These are phyloP conservation scores for Aptenodytes patagonicus DNA, from an alignment of 2,113 vertebrate genomes.

Conservation along the genomic window DNA sequence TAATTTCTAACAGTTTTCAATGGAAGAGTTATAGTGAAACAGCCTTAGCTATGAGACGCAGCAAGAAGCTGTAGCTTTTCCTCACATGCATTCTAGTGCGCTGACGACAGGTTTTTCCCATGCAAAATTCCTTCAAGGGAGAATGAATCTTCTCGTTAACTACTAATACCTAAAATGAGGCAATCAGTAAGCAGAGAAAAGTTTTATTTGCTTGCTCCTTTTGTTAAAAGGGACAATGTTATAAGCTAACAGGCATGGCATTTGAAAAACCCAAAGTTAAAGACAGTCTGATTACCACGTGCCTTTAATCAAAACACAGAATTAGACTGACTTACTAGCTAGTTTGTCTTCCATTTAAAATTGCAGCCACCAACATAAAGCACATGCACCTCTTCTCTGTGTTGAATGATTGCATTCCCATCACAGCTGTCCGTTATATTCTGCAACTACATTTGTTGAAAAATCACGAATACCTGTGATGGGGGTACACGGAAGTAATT, in stretches of 20 bases:
- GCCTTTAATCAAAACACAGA: neutral
- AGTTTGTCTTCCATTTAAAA: neutral
- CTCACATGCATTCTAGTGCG: neutral
- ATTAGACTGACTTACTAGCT: neutral
- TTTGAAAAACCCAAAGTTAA: neutral
- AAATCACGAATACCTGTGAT: neutral
- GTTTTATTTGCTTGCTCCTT: neutral
- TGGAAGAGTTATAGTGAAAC: neutral
- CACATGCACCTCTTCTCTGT: neutral
- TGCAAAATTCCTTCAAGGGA: neutral
- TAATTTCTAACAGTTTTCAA: neutral
- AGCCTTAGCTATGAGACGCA: neutral
- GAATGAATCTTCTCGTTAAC: neutral
- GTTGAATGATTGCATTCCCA: neutral
- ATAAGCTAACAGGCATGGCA: neutral
- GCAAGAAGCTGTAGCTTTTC: neutral
- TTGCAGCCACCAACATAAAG: neutral
- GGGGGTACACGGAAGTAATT: neutral
- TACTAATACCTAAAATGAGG: neutral
- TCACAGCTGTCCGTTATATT: neutral
- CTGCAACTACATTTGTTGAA: neutral
- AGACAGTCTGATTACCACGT: neutral
- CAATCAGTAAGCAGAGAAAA: neutral
- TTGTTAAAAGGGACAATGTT: neutral
- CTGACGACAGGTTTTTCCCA: neutral